These are phyloP conservation scores for Charaxes varanes DNA, from an alignment of 1,140 invertebrate genomes.

Conservation along the genomic window DNA sequence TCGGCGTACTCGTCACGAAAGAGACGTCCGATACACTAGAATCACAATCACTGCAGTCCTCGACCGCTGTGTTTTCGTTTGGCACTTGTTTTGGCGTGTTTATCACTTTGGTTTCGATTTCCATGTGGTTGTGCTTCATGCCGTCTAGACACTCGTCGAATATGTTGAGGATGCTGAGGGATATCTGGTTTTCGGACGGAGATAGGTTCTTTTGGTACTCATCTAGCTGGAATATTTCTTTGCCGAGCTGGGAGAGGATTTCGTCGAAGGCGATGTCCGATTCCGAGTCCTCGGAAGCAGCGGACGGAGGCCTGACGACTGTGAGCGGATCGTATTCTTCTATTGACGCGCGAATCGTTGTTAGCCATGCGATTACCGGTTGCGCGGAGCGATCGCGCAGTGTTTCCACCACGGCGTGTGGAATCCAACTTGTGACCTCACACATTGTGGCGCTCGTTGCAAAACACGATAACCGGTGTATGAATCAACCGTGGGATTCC, in stretches of 20 bases:
- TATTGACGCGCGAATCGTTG: slow-evolving; percentile 44
- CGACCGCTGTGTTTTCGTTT: slow-evolving; percentile 28
- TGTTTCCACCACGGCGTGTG: slow-evolving; percentile 54
- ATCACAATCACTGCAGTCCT: slow-evolving; percentile 45
- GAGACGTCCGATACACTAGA: slow-evolving; percentile 40
- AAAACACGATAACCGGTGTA: slow-evolving; percentile 65
- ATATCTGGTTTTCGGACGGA: slow-evolving; percentile 47
- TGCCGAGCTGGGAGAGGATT: slow-evolving; percentile 64
- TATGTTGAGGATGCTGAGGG: slow-evolving; percentile 59
- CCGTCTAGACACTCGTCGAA: slow-evolving; percentile 63
- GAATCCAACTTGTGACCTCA: slow-evolving; percentile 70
- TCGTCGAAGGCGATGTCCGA: slow-evolving; percentile 64
- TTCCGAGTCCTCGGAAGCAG: slow-evolving; percentile 26
- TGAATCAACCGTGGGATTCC: slow-evolving; percentile 64
- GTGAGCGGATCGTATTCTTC: slow-evolving; percentile 67
- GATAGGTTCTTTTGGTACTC: slow-evolving; percentile 58
- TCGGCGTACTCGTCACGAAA: slow-evolving; percentile 47
- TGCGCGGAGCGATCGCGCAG: slow-evolving; percentile 52
- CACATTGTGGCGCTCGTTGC: slow-evolving; percentile 43
- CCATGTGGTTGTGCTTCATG: slow-evolving; percentile 28
- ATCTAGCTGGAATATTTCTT: slow-evolving; percentile 67
- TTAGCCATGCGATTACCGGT: slow-evolving; percentile 59
- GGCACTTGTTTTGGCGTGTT: slow-evolving; percentile 23
- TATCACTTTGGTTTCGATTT: slow-evolving; percentile 28
- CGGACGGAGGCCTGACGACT: slow-evolving; percentile 29